Evolutionary conservation across 2,797 vertebrate species (phyloP), one percentile per base, ranked within the genome.

Genomic region (Decapterus maruadsi): DNA sequence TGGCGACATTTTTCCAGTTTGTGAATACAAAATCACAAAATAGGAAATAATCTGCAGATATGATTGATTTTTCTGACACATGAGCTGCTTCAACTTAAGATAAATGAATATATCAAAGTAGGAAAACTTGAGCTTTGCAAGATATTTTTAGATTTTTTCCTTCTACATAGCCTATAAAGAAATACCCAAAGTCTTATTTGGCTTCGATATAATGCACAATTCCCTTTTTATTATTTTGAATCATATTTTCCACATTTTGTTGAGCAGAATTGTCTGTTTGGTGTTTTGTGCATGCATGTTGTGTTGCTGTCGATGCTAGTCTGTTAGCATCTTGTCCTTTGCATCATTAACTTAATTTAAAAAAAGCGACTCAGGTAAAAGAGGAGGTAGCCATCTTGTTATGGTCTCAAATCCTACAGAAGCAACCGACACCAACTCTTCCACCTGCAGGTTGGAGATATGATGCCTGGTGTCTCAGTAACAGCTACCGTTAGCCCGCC

Each of bases 371-470:
- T 65, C 29, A 38, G 48, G 22, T 71, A 50, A 69, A 76, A 63
- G 9, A 65, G 70, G 78, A 88, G 82, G 84, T 82, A 88, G 83
- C 55, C 75, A 19, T 70, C 70, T 71, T 51, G 53, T 36, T 50
- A 66, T 71, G 12, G 58, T 59, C 45, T 31, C 11, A 16, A 71
- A 65, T 55, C 13, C 46, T 29, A 16, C 31, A 31, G 1, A 26
- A 26, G 26, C 26, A 26, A 26, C 26, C 26, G 38, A 19, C 3
- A 12, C 17, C 43, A 63, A 3, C 3, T 6, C 56, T 57, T 65
- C 26, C 64, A 69, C 51, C 19, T 54, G 29, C n/a, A 40, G 29
- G 46, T 69, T 65, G 54, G 26, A 62, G 59, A 8, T 63, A 12
- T 68, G 53, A 59, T n/a, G 26, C 29, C 46, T 66, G 36, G 38